Percentiles rank a stretch among this genome's conserved stretches.
Conservation (phyloP, 2,113 vertebrate species). For the Chionis minor region DNA sequence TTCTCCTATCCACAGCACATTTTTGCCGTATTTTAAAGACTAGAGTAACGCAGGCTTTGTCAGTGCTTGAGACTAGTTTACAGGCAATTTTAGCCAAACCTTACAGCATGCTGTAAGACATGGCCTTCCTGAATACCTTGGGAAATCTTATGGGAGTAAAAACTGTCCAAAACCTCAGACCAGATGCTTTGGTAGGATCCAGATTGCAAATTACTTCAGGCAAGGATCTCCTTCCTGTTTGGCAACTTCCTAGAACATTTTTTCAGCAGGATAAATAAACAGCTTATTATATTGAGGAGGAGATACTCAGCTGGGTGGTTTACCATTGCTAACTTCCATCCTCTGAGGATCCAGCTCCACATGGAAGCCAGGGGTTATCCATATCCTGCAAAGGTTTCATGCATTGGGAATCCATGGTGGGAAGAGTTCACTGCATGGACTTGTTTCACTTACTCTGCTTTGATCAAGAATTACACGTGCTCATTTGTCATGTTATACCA, state of each 20-base stretch:
- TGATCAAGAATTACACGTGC: background rate
- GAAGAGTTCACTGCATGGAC: background rate
- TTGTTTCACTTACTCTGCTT: background rate
- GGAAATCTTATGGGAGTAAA: conserved; percentile 25
- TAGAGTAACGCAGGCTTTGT: background rate
- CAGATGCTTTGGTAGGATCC: conserved; percentile 36
- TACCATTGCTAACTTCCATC: background rate
- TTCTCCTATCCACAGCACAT: background rate
- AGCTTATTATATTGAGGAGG: background rate
- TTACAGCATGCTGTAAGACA: background rate
- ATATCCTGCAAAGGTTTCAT: background rate
- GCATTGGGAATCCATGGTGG: background rate
- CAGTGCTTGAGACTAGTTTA: background rate
- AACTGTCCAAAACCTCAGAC: conserved; percentile 39
- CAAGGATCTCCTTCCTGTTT: conserved; percentile 53
- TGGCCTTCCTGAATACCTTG: background rate
- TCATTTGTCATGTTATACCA: background rate
- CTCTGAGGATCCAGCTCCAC: background rate
- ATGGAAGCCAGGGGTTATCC: background rate
- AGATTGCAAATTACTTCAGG: conserved; percentile 41
- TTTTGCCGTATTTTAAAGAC: background rate
- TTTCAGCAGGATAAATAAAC: conserved; percentile 37
- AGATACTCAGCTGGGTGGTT: conserved; percentile 7
- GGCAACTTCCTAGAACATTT: conserved; percentile 31
- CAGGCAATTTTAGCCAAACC: conserved; percentile 3